Evolutionary conservation across 2,113 vertebrate species (phyloP).

Genomic region (Aegypius monachus): DNA sequence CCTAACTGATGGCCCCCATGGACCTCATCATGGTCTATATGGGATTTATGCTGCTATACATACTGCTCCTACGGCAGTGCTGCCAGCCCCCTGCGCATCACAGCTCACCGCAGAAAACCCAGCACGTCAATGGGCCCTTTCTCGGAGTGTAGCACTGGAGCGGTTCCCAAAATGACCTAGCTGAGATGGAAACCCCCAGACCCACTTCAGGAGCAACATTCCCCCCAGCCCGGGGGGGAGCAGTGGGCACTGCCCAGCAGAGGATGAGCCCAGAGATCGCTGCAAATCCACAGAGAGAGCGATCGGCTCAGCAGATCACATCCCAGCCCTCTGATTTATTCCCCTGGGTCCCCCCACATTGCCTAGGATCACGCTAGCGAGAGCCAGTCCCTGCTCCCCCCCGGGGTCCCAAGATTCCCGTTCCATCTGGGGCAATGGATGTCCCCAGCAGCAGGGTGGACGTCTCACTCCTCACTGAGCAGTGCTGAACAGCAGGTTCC

Average conservation of each 20-base stretch:
- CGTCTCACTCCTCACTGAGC: neutral
- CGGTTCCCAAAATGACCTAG: neutral
- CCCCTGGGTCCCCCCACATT: neutral
- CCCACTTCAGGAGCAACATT: neutral
- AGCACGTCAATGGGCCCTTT: neutral
- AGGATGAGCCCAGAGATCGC: neutral
- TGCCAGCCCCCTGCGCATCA: neutral
- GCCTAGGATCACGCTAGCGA: neutral
- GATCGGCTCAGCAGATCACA: accelerated
- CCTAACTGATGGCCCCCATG: no score
- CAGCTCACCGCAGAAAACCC: neutral
- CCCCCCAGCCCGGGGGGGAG: neutral
- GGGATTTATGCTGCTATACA: no score
- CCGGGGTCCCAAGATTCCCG: accelerated
- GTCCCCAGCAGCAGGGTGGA: neutral
- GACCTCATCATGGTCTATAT: no score
- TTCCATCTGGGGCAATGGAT: neutral
- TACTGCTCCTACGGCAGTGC: neutral
- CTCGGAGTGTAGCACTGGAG: accelerated
- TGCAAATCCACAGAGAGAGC: neutral
- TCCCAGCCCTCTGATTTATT: neutral
- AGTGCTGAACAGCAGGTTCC: neutral
- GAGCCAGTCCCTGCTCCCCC: neutral
- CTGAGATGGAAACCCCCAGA: neutral
- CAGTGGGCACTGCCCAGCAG: neutral